A percentile compares a stretch with the other conserved stretches of the same genome.
Evolutionary conservation across 2,113 vertebrate species (phyloP).

Genomic region (Grantiella picta): DNA sequence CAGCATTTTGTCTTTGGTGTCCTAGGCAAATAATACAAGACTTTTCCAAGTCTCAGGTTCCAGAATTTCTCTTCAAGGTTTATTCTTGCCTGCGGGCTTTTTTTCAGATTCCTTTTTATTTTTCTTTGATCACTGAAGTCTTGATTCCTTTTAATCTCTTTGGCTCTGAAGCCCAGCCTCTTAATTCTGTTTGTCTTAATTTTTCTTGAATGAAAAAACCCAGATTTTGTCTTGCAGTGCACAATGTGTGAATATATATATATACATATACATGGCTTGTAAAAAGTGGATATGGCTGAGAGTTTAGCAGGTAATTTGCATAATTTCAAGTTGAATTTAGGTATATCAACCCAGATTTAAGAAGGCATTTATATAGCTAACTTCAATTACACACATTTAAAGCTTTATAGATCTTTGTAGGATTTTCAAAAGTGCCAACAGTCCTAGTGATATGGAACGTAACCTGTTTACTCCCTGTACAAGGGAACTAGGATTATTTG

Average conservation of each 20-base stretch:
- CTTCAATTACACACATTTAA: neutral
- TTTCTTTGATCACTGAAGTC: neutral
- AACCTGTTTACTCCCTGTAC: neutral
- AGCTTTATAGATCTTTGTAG: neutral
- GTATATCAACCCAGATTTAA: neutral
- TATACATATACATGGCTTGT: neutral
- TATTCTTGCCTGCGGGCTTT: neutral
- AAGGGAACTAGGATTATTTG: neutral
- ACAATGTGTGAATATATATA: neutral
- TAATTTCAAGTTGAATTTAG: neutral
- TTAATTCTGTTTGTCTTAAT: neutral
- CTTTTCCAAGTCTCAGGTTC: neutral
- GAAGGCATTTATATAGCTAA: neutral
- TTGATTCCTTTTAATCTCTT: neutral
- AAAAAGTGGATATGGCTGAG: neutral
- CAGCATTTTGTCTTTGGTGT: neutral
- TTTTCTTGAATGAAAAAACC: neutral
- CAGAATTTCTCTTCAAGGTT: neutral
- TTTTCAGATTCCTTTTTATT: neutral
- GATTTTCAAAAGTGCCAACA: neutral
- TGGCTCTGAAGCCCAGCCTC: neutral
- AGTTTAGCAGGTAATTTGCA: neutral
- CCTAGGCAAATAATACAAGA: neutral
- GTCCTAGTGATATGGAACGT: neutral
- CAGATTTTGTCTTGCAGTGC: neutral